Percentiles rank a stretch among this genome's conserved stretches.
These are phyloP conservation scores for Drosophila austrosaltans DNA, from an alignment of 2,888 invertebrate genomes.

Conservation along the genomic window DNA sequence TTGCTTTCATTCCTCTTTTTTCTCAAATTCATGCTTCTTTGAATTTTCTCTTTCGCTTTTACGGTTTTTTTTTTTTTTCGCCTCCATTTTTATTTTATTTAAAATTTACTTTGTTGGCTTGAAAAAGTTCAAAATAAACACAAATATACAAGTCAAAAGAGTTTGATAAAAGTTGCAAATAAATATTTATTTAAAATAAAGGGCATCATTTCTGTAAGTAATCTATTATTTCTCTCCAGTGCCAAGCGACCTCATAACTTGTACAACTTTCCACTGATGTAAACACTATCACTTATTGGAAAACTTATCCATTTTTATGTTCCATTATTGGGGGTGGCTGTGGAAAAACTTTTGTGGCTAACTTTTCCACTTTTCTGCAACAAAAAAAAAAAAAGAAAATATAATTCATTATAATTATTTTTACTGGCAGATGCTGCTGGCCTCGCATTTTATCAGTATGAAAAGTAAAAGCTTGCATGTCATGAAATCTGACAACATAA, in stretches of 20 bases:
- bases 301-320: constrained; percentile 29
- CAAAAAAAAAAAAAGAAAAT: constrained; percentile 14
- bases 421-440: constrained; percentile 27
- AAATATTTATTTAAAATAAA: constrained; percentile 3
- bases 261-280: constrained; percentile 7
- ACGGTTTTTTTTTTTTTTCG: constrained; percentile 27
- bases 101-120: constrained; percentile 20
- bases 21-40: constrained; percentile 9
- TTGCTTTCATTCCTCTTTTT: constrained; percentile 32
- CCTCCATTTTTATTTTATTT: constrained; percentile 25
- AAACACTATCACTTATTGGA: constrained; percentile 45
- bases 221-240: neutral
- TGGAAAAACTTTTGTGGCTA: constrained; percentile 12
- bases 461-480: constrained; percentile 4
- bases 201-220: neutral
- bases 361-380: constrained; percentile 34
- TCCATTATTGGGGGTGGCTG: neutral
- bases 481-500: constrained; percentile 27
- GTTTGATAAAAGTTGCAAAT: constrained; percentile 4
- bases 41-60: constrained; percentile 5
- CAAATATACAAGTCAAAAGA: neutral
- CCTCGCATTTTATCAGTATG: constrained; percentile 15
- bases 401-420: constrained; percentile 14
- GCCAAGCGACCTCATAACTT: neutral
- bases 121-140: constrained; percentile 10